Evolutionary conservation across 1,140 invertebrate species (phyloP), one percentile per base, ranked within the genome.

Genomic region (Microplitis demolitor): DNA sequence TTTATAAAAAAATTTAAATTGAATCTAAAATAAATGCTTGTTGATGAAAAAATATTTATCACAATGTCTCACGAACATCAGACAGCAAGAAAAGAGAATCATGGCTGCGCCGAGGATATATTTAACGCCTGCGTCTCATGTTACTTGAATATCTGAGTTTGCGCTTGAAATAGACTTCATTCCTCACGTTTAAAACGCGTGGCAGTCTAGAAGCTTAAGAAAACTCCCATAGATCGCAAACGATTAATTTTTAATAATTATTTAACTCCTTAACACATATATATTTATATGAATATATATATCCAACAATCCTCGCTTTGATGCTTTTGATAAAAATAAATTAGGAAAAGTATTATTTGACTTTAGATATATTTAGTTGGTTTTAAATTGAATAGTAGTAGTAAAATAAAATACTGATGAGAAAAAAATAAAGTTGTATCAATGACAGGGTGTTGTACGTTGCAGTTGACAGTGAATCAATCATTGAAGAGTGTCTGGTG

Each of bases 131-230:
- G 61, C 50, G 74, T 71, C 74, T 75, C 74, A 72, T 71, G 69
- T 75, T 75, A 75, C 74, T 64, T 34, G 70, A 35, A 75, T 75
- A 71, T 75, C 69, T 72, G 66, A 69, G 51, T 64, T 67, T 64
- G 69, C 69, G 64, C 73, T 71, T 37, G 37, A 75, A 75, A 75
- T 75, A 75, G 74, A 75, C 60, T 69, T 66, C 34, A 72, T 75
- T 75, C 58, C 74, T 69, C 63, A 71, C 68, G 64, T 66, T 71
- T 51, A 74, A 31, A 58, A 70, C 62, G 68, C 16, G 37, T 68
- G 39, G 16, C 54, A 54, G 33, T 37, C 45, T 14, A 45, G 45
- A 50, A 16, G 13, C 51, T 11, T 31, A 67, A 53, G 11, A 54
- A 67, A 56, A 54, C 33, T 54, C 66, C 34, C n/a, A 66, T 39